phyloP scores from a whole-genome alignment of 2,888 invertebrate genomes.

The Leptinotarsa haldemani region DNA sequence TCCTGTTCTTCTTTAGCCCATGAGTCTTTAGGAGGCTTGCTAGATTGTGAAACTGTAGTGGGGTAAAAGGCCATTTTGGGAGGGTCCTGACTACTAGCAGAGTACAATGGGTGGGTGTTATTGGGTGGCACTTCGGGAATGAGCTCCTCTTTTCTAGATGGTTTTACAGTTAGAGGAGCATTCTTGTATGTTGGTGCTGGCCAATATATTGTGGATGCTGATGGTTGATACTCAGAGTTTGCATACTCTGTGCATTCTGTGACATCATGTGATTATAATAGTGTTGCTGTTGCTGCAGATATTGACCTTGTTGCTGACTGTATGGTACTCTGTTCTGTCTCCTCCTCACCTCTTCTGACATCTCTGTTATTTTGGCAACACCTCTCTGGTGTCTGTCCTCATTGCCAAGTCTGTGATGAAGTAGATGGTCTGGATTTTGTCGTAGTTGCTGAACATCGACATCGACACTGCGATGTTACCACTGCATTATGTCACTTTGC shows the following conservation, averaged over 20 bases:
- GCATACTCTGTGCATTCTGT: constrained; percentile 60
- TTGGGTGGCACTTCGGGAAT: constrained; percentile 77
- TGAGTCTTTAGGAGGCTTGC: constrained; percentile 74
- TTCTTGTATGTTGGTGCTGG: constrained; percentile 61
- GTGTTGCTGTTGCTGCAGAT: constrained; percentile 47
- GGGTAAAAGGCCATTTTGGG: constrained; percentile 80
- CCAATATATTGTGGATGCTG: constrained; percentile 48
- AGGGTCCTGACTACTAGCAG: constrained; percentile 80
- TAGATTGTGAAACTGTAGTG: constrained; percentile 51
- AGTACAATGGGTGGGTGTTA: constrained; percentile 78
- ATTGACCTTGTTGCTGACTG: constrained; percentile 26
- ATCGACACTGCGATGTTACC: constrained; percentile 62
- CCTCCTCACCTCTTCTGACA: constrained; percentile 83
- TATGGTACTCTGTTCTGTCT: constrained; percentile 66
- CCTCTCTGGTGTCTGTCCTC: constrained; percentile 61
- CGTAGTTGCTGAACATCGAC: constrained; percentile 40
- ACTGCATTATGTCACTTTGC: constrained; percentile 57
- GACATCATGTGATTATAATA: constrained; percentile 58
- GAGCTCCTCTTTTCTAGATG: constrained; percentile 52
- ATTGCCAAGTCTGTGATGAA: constrained; percentile 48
- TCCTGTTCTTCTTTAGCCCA: constrained; percentile 96
- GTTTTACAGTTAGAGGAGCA: constrained; percentile 71
- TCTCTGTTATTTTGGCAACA: constrained; percentile 77
- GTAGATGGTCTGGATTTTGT: constrained; percentile 44
- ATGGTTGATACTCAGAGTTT: constrained; percentile 59